Conservation (phyloP, 2,888 invertebrate species). For the Drosophila nr. medialis region DNA sequence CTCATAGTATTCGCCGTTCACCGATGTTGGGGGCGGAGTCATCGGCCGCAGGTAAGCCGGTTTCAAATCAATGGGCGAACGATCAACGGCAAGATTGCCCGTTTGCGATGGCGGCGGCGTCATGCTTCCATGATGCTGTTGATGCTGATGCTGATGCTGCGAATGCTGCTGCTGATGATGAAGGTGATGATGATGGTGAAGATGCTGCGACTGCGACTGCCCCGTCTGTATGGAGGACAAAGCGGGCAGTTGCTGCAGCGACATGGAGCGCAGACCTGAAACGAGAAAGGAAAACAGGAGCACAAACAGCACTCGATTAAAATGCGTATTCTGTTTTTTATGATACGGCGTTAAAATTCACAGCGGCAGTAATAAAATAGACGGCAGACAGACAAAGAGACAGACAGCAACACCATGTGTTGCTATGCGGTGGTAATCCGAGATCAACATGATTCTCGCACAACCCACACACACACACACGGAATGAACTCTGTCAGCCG, state of each 20-base stretch:
- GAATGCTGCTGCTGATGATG: constrained; percentile 1
- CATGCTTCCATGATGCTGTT: constrained; percentile 71
- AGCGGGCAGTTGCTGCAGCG: constrained; percentile 77
- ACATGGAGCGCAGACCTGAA: constrained; percentile 82
- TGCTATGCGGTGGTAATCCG: constrained; percentile 57
- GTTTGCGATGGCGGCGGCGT: constrained; percentile 77
- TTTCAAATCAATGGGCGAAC: constrained; percentile 82
- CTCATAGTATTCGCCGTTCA: constrained; percentile 76
- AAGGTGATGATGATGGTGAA: constrained; percentile 60
- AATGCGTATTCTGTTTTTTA: constrained; percentile 52
- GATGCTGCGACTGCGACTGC: constrained; percentile 51
- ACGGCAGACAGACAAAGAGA: constrained; percentile 9
- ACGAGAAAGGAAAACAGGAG: constrained; percentile 18
- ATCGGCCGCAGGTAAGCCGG: constrained; percentile 81
- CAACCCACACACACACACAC: neutral
- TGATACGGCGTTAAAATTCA: constrained; percentile 72
- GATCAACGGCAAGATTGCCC: constrained; percentile 64
- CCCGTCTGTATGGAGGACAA: constrained; percentile 58
- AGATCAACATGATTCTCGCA: constrained; percentile 34
- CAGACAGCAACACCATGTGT: constrained; percentile 43
- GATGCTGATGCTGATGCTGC: constrained; percentile 39
- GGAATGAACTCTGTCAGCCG: constrained; percentile 29
- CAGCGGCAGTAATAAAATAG: constrained; percentile 55
- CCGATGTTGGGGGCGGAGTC: constrained; percentile 77
- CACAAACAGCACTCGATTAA: constrained; percentile 51